Percentiles rank a stretch among this genome's conserved stretches.
Evolutionary conservation across 2,113 vertebrate genomes (phyloP).

Genomic region (Lophura nycthemera): DNA sequence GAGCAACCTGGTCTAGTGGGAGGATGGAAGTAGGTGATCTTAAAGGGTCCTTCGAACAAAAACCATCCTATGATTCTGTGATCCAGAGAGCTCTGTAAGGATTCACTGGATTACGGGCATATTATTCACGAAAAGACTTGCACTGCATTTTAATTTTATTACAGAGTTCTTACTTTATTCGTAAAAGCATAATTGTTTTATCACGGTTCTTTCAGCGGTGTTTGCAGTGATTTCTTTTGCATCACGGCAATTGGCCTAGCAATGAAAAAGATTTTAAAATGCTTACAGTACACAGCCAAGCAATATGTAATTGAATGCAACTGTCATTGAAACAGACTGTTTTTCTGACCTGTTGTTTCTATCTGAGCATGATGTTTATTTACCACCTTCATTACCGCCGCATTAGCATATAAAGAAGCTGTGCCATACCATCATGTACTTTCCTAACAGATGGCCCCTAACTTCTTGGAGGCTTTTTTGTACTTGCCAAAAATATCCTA

Average conservation of each 20-base stretch:
- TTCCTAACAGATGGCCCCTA: slow-evolving; percentile 47
- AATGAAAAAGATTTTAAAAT: background rate
- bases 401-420: slow-evolving; percentile 38
- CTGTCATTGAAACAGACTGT: background rate
- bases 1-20: too few relatives aligned
- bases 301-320: background rate
- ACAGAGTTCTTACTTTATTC: background rate
- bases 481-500: slow-evolving; percentile 26
- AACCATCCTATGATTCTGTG: too few relatives aligned
- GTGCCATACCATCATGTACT: slow-evolving; percentile 25
- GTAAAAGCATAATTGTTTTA: background rate
- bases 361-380: slow-evolving; percentile 46
- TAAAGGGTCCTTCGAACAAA: too few relatives aligned
- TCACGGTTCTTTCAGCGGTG: fast-evolving
- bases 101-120: background rate
- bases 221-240: background rate
- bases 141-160: slow-evolving; percentile 1
- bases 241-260: background rate
- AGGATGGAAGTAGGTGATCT: too few relatives aligned
- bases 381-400: slow-evolving; percentile 33
- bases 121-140: background rate
- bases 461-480: slow-evolving; percentile 44
- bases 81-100: background rate
- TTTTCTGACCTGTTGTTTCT: slow-evolving; percentile 56
- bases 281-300: slow-evolving; percentile 2